Evolutionary conservation across 2,797 vertebrate genomes (phyloP).

Genomic region (Pseudomugil gertrudae): DNA sequence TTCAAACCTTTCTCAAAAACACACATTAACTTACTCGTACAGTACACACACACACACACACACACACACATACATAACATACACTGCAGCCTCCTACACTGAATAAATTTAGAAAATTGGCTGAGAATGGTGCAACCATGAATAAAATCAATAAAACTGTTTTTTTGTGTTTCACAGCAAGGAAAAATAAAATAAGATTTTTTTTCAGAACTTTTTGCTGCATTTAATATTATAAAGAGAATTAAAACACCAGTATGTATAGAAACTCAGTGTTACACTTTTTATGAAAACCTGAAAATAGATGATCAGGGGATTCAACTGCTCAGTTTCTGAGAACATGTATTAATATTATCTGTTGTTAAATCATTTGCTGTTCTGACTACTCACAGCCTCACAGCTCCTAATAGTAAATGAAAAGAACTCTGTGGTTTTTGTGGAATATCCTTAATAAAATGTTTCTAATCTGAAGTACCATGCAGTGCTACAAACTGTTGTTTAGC

Average conservation of each 20-base stretch:
- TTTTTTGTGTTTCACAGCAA: neutral
- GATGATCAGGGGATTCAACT: too few relatives aligned
- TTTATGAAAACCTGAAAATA: neutral
- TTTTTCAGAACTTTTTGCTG: neutral
- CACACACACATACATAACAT: neutral
- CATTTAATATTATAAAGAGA: neutral
- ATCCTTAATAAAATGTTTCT: neutral
- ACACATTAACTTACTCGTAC: slow-evolving; percentile 6
- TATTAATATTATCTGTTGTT: too few relatives aligned
- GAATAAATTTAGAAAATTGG: slow-evolving; percentile 6
- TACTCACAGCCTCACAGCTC: neutral
- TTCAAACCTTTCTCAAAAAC: neutral
- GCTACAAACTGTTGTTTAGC: too few relatives aligned
- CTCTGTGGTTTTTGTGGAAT: neutral
- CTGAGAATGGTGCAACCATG: slow-evolving; percentile 3
- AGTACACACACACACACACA: neutral
- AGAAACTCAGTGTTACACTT: too few relatives aligned
- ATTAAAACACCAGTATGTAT: neutral
- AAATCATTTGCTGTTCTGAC: slow-evolving; percentile 34
- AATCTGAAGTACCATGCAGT: neutral
- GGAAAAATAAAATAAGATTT: neutral
- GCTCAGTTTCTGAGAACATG: too few relatives aligned
- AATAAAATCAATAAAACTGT: neutral
- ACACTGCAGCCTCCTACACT: slow-evolving; percentile 8
- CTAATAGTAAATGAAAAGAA: neutral